Evolutionary conservation across 2,113 vertebrate species (phyloP).

Genomic region (Tympanuchus pallidicinctus): DNA sequence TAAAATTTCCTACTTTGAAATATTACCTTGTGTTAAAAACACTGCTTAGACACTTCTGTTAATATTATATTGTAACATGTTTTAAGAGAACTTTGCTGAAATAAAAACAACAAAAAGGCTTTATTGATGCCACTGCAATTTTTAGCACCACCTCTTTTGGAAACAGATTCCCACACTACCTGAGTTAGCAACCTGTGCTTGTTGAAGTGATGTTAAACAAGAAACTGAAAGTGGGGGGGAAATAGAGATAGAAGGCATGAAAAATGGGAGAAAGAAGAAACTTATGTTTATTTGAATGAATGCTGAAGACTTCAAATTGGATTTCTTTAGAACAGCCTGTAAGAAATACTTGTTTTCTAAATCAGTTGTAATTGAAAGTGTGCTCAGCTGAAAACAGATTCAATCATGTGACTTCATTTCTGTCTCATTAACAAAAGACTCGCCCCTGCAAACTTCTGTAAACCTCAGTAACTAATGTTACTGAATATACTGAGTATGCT

Average conservation of each 20-base stretch:
- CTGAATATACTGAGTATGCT: background rate
- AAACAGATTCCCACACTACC: background rate
- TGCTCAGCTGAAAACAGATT: background rate
- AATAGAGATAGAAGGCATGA: background rate
- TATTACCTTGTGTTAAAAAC: conserved; percentile 32
- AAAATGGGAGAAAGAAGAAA: background rate
- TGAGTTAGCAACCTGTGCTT: background rate
- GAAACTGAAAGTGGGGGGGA: background rate
- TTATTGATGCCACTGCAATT: background rate
- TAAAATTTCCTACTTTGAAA: background rate
- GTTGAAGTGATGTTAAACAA: background rate
- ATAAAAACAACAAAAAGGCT: conserved; percentile 38
- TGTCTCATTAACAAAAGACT: background rate
- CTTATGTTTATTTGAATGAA: background rate
- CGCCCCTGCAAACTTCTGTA: background rate
- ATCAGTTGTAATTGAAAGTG: background rate
- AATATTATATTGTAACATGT: background rate
- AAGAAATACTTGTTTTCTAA: background rate
- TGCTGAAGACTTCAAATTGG: background rate
- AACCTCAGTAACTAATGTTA: background rate
- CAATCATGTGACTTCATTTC: background rate
- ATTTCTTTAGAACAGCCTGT: background rate
- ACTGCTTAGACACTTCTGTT: conserved; percentile 4
- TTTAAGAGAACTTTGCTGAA: conserved; percentile 12
- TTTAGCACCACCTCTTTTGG: background rate